Evolutionary conservation across 2,888 invertebrate species (phyloP), one percentile per base, ranked within the genome.

Genomic region (Metopia argyrocephala): DNA sequence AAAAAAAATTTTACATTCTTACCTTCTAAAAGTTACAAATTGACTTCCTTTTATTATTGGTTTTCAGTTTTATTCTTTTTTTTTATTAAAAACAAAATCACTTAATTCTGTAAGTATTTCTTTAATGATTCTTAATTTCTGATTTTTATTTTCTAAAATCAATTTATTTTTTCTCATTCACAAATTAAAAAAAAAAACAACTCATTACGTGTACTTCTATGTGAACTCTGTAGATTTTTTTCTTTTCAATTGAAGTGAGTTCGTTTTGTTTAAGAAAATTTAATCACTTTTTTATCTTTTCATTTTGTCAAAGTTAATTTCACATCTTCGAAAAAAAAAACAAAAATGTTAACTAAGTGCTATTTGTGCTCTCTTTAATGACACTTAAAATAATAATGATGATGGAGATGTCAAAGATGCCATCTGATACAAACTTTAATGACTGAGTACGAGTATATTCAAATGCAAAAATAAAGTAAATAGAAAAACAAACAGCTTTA

Each of bases 371-470:
- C 27, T 57, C 57, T 56, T 48, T 56, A 54, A 56, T 66, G 48
- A 21, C 28, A 48, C 2, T 15, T 15, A 2, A 21, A 46, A 28
- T 46, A 54, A 20, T 23, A 50, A 6, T 38, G 12, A 23, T 57
- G 57, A 71, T 52, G 23, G 46, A 56, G 70, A 71, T 66, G 66
- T 76, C 66, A 38, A 70, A 79, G 70, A 70, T 70, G 69, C 66
- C 20, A 57, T 28, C 46, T 75, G 46, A 48, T 74, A 64, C 20
- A 31, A 28, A 52, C n/a, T 54, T 5, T 4, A 23, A 5, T 54
- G 50, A 7, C 45, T 31, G 12, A 12, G 12, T 38, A 38, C 38
- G 15, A 38, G 12, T 38, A n/a, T 38, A 38, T 12, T 15, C 3
- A 38, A 38, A 31, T 9, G 31, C 6, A 31, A 31, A 31, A 5